Base-by-base conservation (phyloP, 2,888 invertebrate genomes). In the Chloromyia formosa region DNA sequence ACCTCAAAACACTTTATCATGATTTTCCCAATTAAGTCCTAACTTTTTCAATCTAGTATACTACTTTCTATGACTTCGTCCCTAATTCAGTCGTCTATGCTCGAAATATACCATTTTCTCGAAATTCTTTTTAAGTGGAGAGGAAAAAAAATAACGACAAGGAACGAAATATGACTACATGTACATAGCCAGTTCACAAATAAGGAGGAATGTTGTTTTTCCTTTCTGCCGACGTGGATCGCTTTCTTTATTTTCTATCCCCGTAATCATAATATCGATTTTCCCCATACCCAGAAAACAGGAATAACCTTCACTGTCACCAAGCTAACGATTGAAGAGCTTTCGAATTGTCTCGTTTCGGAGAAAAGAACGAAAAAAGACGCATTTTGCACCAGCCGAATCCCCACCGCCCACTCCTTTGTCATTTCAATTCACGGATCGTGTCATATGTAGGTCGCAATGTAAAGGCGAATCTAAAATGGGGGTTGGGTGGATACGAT, bases 1-100 rank as follows among this genome's bases (percentile, higher is more conserved):
- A n/a, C n/a, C 42, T 42, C 7, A 42, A 42, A 42, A 12, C 42
- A 42, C 12, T 42, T 42, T 12, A 42, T 42, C 42, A 42, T 42
- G 42, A 42, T 54, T 54, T 54, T 54, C n/a, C 54, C 54, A 54
- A 54, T 54, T 54, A 54, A 54, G 12, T 54, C 16, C 54, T n/a
- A 9, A 54, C 18, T 54, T 54, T 18, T 54, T 16, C 54, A 54
- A 14, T 42, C 12, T 42, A 5, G 7, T 9, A 12, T 12, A 5
- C 42, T 12, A 5, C 18, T 54, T 54, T 7, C 18, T n/a, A n/a
- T n/a, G n/a, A n/a, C n/a, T n/a, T 54, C 18, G 54, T 16, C 16
- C 16, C 54, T 14, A 54, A 20, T 58, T 58, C 10, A 4, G 16
- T 58, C 22, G 20, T 16, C 12, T 58, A 18, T 20, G 18, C 22